phyloP scores from a whole-genome alignment of 2,113 vertebrate genomes.

The Chloroceryle aenea region DNA sequence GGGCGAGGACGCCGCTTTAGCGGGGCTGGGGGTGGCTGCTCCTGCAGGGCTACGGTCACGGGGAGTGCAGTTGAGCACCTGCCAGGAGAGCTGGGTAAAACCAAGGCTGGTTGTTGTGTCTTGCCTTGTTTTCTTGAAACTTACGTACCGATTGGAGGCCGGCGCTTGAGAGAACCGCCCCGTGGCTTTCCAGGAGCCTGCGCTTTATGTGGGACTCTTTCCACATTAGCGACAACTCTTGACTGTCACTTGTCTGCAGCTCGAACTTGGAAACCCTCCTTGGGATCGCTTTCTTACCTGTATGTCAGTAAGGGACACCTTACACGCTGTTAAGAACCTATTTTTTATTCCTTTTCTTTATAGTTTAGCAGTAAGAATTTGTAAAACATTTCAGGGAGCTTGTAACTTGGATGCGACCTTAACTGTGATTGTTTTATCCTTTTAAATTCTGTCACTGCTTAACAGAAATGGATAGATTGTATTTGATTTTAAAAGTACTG shows the following conservation, averaged over 20 bases:
- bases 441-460: not conserved
- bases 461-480: not conserved
- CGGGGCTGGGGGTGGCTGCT: not conserved
- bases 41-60: too few relatives aligned
- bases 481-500: not conserved
- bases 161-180: not conserved
- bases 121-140: not conserved
- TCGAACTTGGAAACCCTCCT: not conserved
- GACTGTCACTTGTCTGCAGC: not conserved
- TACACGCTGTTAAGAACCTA: fast-evolving
- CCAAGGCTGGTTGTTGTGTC: fast-evolving
- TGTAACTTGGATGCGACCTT: not conserved
- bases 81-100: fast-evolving
- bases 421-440: not conserved
- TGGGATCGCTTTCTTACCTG: not conserved
- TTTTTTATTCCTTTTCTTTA: fast-evolving
- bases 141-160: fast-evolving
- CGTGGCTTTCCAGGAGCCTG: fast-evolving
- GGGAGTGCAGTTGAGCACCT: not conserved
- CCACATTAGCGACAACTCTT: not conserved
- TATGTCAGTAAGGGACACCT: not conserved
- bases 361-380: not conserved
- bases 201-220: too few relatives aligned
- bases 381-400: not conserved
- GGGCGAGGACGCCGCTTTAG: fast-evolving